Base-by-base conservation (phyloP, 2,797 vertebrate species). In the Phrynocephalus guinanensis region DNA sequence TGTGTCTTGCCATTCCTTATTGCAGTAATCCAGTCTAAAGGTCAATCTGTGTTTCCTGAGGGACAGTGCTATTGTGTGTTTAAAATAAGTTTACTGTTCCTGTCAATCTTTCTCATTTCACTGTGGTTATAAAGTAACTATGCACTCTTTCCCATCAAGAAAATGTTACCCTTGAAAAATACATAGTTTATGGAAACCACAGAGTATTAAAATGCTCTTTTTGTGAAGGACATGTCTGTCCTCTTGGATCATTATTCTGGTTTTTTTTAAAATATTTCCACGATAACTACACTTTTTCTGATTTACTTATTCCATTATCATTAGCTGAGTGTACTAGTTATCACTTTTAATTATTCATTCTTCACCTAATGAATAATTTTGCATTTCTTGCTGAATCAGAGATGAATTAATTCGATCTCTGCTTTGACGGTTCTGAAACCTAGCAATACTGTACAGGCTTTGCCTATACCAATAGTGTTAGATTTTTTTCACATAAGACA, bases 331-430 rank as follows among this genome's bases (percentile, higher is more conserved):
- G 76, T 86, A 70, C 76, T 50, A 88, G 84, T 88, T 86, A 82
- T 92, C 82, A 44, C 60, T 84, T 5, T 91, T 92, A 89, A 38
- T 93, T 94, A 91, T 93, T 92, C 83, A 16, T n/a, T 82, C 82
- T 88, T 28, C 48, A 89, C 52, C 6, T 52, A 85, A 76, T 90
- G 70, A 88, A 85, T 85, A 84, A 44, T 85, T 85, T 82, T 83
- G 60, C 50, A 79, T 56, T 90, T 88, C 75, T 24, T 86, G 87
- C 68, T 87, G 87, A 91, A 84, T 52, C 89, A 84, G 48, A 80
- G 85, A 83, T 78, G 86, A 92, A 91, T 94, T 91, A 90, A 92
- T 89, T 67, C 48, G 82, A 90, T 48, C 44, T 1, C 48, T 92
- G 48, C 70, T 80, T 33, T 86, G 82, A 88, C 77, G 75, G 92